Evolutionary conservation across 2,888 invertebrate genomes (phyloP).

Genomic region (Volucella inanis): DNA sequence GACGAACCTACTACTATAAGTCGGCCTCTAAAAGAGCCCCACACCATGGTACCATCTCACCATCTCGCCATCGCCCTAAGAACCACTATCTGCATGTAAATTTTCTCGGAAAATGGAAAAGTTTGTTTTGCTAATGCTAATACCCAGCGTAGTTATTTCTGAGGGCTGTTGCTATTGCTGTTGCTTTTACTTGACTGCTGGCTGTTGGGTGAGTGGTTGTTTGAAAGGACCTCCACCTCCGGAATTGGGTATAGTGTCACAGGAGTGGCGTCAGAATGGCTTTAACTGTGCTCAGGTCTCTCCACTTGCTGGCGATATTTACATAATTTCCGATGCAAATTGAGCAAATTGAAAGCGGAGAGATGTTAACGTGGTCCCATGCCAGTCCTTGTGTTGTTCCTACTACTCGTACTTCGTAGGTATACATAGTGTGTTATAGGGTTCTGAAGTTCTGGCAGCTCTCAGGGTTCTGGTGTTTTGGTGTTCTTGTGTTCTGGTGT

Average conservation of each 20-base stretch:
- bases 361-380: conserved; percentile 72
- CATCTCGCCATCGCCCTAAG: conserved; percentile 1
- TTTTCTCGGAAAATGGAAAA: conserved; percentile 70
- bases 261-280: conserved; percentile 65
- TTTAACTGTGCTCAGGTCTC: conserved; percentile 71
- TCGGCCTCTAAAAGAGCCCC: conserved; percentile 39
- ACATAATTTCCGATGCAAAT: conserved; percentile 75
- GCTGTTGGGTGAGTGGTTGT: conserved; percentile 6
- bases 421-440: background rate
- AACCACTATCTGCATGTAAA: conserved; percentile 71
- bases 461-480: background rate
- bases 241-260: conserved; percentile 61
- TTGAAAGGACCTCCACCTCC: conserved; percentile 8
- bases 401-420: conserved; percentile 15
- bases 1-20: conserved; percentile 39
- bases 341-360: conserved; percentile 75
- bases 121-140: conserved; percentile 74
- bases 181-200: no score
- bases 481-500: background rate
- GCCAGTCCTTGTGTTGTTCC: conserved; percentile 56
- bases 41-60: conserved; percentile 11
- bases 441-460: background rate
- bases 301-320: conserved; percentile 71
- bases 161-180: conserved; percentile 50
- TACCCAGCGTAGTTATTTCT: conserved; percentile 71